Conservation (phyloP, 1,140 invertebrate genomes). For the Cydia splendana region DNA sequence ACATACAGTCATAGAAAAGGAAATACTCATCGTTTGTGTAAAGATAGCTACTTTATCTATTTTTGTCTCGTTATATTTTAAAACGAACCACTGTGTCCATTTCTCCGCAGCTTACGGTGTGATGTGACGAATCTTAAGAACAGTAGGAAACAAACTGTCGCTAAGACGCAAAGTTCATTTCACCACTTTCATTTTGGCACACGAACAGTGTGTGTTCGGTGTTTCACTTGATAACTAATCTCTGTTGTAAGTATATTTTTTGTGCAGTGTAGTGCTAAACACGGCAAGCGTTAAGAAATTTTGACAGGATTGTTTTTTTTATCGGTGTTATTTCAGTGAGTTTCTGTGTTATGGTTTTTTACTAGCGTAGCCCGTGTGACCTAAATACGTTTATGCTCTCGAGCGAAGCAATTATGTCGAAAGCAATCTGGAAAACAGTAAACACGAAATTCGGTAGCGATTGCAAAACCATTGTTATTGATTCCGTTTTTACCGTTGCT, state of each 20-base stretch:
- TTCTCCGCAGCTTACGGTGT: constrained; percentile 18
- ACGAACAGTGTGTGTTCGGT: constrained; percentile 9
- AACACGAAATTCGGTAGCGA: constrained; percentile 13
- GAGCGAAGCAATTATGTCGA: constrained; percentile 17
- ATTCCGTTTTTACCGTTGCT: background rate
- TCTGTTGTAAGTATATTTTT: constrained; percentile 1
- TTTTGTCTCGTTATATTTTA: background rate
- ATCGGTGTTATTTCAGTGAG: constrained; percentile 10
- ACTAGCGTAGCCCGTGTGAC: constrained; percentile 13
- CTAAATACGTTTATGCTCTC: constrained; percentile 19
- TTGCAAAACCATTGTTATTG: constrained; percentile 23
- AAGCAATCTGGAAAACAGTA: constrained; percentile 9
- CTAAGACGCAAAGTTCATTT: constrained; percentile 36
- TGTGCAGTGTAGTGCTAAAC: constrained; percentile 4
- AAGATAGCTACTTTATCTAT: background rate
- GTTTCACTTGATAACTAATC: background rate
- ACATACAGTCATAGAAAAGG: too few relatives aligned
- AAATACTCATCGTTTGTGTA: too few relatives aligned
- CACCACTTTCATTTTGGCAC: constrained; percentile 23
- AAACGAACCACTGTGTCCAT: background rate
- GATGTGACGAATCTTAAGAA: constrained; percentile 55
- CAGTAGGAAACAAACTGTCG: constrained; percentile 52
- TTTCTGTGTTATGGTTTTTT: constrained; percentile 2
- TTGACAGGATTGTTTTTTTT: constrained; percentile 3
- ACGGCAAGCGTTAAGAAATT: background rate